Evolutionary conservation across 2,797 vertebrate species (phyloP).

Genomic region (Geotrypetes seraphini): DNA sequence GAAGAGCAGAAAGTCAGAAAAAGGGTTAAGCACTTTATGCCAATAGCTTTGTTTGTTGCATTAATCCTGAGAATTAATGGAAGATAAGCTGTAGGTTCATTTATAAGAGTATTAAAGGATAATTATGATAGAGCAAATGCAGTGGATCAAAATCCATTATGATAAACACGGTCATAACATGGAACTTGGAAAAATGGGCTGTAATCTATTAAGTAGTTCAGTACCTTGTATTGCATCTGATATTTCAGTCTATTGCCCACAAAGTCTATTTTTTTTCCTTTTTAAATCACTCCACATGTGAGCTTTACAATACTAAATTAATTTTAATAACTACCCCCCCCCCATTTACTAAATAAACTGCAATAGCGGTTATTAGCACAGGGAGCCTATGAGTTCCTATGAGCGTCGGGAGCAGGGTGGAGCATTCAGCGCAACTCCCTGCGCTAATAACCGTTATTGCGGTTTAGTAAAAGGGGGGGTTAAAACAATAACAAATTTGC

Average conservation of each 20-base stretch:
- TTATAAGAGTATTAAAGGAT: constrained; percentile 76
- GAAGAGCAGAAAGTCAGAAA: constrained; percentile 6
- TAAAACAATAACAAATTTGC: constrained; percentile 47
- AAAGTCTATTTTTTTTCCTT: not conserved
- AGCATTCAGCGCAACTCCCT: no score
- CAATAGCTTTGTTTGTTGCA: constrained; percentile 55
- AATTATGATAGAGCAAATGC: constrained; percentile 70
- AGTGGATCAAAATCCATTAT: constrained; percentile 62
- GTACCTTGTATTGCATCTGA: constrained; percentile 18
- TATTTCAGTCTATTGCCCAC: not conserved
- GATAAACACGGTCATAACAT: constrained; percentile 52
- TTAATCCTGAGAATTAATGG: constrained; percentile 61
- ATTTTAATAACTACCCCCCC: constrained; percentile 36
- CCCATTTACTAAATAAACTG: no score
- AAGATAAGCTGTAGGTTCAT: constrained; percentile 73
- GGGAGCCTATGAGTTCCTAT: no score
- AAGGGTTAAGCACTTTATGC: constrained; percentile 64
- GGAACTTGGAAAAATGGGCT: constrained; percentile 49
- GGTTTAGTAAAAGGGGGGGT: no score
- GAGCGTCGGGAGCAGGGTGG: no score
- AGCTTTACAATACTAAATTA: constrained; percentile 23
- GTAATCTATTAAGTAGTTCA: constrained; percentile 27
- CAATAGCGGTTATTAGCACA: no score
- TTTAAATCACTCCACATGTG: constrained; percentile 11
- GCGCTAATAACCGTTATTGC: no score